Conservation (phyloP, 1,140 invertebrate species). For the Lucilia sericata region DNA sequence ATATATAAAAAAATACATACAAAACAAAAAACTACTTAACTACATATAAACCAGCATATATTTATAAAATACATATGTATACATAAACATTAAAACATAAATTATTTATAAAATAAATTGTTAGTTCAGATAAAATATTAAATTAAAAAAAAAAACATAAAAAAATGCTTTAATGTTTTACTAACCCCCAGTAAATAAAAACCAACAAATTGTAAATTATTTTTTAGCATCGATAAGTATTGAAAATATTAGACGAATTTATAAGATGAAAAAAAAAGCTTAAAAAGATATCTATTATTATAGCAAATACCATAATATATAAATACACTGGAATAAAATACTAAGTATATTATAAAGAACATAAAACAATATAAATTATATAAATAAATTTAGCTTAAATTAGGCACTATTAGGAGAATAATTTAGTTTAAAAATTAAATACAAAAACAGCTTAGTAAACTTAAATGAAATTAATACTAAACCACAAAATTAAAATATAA, state of each 20-base stretch:
- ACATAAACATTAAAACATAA: neutral
- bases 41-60: conserved; percentile 14
- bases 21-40: neutral
- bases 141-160: conserved; percentile 29
- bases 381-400: conserved; percentile 15
- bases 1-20: neutral
- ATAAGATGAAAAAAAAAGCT: neutral
- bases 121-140: conserved; percentile 35
- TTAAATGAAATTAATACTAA: neutral
- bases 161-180: conserved; percentile 35
- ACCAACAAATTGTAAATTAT: conserved; percentile 28
- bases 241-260: conserved; percentile 36
- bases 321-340: neutral
- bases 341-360: neutral
- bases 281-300: neutral
- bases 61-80: conserved; percentile 1
- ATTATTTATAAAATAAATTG: conserved; percentile 34
- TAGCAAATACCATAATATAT: neutral
- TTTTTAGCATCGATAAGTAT: neutral
- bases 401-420: conserved; percentile 30
- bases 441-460: neutral
- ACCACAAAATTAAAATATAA: neutral
- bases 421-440: neutral
- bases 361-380: neutral
- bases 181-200: neutral